These are phyloP conservation scores for Agrotis segetum DNA, from an alignment of 2,888 invertebrate species.

Conservation along the genomic window DNA sequence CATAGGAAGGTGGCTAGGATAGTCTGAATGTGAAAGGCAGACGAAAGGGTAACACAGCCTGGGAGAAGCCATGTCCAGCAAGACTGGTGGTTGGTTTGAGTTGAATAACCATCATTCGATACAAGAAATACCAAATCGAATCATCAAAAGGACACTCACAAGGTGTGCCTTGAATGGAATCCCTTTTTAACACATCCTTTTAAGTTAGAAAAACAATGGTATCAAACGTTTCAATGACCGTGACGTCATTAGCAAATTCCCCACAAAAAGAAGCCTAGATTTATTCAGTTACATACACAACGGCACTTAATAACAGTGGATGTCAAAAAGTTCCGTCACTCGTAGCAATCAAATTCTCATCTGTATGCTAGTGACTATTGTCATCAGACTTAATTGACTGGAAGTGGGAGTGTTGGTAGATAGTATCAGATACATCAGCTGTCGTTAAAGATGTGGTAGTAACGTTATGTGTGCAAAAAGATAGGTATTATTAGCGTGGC, in stretches of 20 bases:
- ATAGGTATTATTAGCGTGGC: background rate
- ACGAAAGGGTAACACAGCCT: too few relatives aligned
- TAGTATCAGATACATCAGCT: conserved; percentile 47
- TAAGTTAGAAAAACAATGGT: background rate
- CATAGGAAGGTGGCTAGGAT: too few relatives aligned
- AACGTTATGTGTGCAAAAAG: conserved; percentile 16
- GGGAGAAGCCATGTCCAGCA: too few relatives aligned
- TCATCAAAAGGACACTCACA: too few relatives aligned
- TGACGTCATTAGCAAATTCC: conserved; percentile 20
- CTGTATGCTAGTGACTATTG: conserved; percentile 44
- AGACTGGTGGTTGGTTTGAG: too few relatives aligned
- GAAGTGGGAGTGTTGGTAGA: conserved; percentile 48
- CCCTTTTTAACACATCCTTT: background rate
- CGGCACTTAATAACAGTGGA: conserved; percentile 41
- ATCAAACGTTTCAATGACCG: conserved; percentile 1
- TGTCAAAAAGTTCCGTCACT: conserved; percentile 36
- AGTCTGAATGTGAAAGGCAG: too few relatives aligned
- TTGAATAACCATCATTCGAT: background rate
- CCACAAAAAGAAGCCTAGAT: conserved; percentile 8
- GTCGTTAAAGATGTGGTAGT: conserved; percentile 29
- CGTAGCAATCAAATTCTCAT: conserved; percentile 61
- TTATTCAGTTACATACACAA: conserved; percentile 26
- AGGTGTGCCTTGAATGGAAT: too few relatives aligned
- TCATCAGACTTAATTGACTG: conserved; percentile 60
- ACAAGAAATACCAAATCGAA: background rate